These are phyloP conservation scores for Hirundichthys speculiger DNA, from an alignment of 2,113 vertebrate species.

Conservation along the genomic window DNA sequence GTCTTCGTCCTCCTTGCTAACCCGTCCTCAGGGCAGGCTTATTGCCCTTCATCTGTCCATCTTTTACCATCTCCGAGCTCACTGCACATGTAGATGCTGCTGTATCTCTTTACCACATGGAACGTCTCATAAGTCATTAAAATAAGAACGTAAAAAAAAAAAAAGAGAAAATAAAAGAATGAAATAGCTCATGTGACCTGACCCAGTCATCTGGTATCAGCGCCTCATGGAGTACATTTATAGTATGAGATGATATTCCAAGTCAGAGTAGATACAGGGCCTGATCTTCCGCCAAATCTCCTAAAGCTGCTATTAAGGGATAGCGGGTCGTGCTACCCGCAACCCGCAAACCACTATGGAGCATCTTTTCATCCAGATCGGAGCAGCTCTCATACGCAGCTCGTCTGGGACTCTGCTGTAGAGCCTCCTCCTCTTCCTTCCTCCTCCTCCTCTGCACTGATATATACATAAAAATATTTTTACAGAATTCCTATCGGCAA, in stretches of 20 bases:
- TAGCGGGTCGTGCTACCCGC: too few species aligned
- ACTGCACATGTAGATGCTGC: slow-evolving; percentile 28
- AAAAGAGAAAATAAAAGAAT: slow-evolving; percentile 40
- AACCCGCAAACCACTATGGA: too few species aligned
- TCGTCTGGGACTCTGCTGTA: too few species aligned
- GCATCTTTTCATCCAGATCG: too few species aligned
- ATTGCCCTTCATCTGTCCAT: slow-evolving; percentile 58
- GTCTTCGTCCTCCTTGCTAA: slow-evolving; percentile 43
- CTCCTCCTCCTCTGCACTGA: too few species aligned
- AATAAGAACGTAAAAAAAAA: slow-evolving; percentile 35
- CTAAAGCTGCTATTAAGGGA: too few species aligned
- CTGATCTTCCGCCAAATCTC: too few species aligned
- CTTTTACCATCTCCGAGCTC: slow-evolving; percentile 14
- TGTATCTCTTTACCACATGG: slow-evolving; percentile 12
- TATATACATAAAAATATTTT: too few species aligned
- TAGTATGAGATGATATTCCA: slow-evolving; percentile 12
- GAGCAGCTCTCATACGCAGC: too few species aligned
- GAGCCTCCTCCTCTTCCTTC: too few species aligned
- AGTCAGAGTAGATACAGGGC: slow-evolving; percentile 8
- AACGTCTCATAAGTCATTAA: slow-evolving; percentile 35
- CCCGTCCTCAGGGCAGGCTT: slow-evolving; percentile 53
- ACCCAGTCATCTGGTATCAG: slow-evolving; percentile 50
- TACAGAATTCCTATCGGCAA: too few species aligned
- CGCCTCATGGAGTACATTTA: not conserved
- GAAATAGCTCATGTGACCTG: slow-evolving; percentile 36